These are phyloP conservation scores for Manduca sexta DNA, from an alignment of 1,140 invertebrate genomes.

Conservation along the genomic window DNA sequence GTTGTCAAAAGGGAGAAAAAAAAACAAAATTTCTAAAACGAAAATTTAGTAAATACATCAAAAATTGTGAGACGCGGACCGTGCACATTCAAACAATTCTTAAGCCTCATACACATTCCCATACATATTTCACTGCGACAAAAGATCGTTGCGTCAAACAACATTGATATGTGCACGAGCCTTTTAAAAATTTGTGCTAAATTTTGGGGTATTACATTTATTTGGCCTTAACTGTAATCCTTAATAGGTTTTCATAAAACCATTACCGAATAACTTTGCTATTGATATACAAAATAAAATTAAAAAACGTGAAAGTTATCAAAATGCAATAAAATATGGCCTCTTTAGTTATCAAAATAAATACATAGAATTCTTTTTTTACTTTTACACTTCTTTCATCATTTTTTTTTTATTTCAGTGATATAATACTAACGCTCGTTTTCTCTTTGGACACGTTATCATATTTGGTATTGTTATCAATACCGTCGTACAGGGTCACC, in stretches of 20 bases:
- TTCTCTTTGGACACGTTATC: conserved; percentile 59
- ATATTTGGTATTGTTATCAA: conserved; percentile 36
- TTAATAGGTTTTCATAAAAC: conserved; percentile 41
- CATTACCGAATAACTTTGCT: conserved; percentile 13
- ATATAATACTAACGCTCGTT: conserved; percentile 10
- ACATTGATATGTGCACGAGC: neutral
- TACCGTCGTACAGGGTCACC: conserved; percentile 23
- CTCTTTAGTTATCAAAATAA: conserved; percentile 49
- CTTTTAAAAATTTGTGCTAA: conserved; percentile 48
- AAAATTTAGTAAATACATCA: conserved; percentile 16
- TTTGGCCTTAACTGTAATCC: conserved; percentile 35
- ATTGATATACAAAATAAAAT: conserved; percentile 23
- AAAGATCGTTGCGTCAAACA: too few relatives aligned
- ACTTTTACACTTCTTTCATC: conserved; percentile 27
- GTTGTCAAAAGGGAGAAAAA: conserved; percentile 18
- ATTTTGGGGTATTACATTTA: conserved; percentile 35
- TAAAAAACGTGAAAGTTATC: conserved; percentile 24
- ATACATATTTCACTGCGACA: too few relatives aligned
- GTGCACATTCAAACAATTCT: neutral
- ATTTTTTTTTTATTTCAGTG: conserved; percentile 20
- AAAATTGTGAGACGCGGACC: conserved; percentile 1
- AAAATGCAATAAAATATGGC: conserved; percentile 47
- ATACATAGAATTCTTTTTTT: conserved; percentile 27
- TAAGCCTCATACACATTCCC: too few relatives aligned
- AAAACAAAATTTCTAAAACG: conserved; percentile 13